These are phyloP conservation scores for Phoxinus phoxinus DNA, from an alignment of 2,113 vertebrate genomes.

Conservation along the genomic window DNA sequence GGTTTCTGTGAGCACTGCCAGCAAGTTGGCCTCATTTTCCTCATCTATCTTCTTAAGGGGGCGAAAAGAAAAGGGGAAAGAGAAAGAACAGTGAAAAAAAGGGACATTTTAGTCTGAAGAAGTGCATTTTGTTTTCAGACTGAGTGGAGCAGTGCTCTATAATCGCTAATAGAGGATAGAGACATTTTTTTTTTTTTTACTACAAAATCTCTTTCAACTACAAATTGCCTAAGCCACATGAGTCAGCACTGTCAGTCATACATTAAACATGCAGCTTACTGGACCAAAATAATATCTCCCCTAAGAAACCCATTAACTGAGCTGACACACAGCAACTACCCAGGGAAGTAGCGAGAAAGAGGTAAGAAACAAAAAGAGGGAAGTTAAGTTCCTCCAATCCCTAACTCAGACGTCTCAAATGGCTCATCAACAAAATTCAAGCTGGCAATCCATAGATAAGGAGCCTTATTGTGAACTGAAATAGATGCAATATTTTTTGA, in stretches of 20 bases:
- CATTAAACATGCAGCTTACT: conserved; percentile 80
- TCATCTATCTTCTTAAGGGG: conserved; percentile 97
- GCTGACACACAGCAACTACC: conserved; percentile 73
- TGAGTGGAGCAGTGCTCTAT: conserved; percentile 55
- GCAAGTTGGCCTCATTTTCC: conserved; percentile 98
- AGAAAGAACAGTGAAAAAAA: conserved; percentile 61
- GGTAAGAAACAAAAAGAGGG: conserved; percentile 63
- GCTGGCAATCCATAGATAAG: conserved; percentile 64
- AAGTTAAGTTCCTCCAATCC: conserved; percentile 60
- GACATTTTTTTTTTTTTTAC: conserved; percentile 58
- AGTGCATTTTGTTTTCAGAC: conserved; percentile 59
- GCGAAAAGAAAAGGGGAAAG: conserved; percentile 54
- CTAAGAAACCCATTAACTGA: conserved; percentile 78
- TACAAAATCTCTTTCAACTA: conserved; percentile 68
- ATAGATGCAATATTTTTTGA: conserved; percentile 63
- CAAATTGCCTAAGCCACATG: conserved; percentile 66
- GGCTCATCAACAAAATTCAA: conserved; percentile 60
- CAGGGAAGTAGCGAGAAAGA: conserved; percentile 56
- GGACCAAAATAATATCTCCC: conserved; percentile 80
- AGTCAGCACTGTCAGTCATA: conserved; percentile 79
- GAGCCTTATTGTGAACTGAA: conserved; percentile 61
- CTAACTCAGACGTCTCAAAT: conserved; percentile 44
- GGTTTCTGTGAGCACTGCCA: conserved; percentile 98
- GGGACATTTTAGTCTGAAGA: conserved; percentile 74
- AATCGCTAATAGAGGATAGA: conserved; percentile 65